Evolutionary conservation across 1,140 invertebrate species (phyloP), one percentile per base, ranked within the genome.

Genomic region (Akabosia matsudoensis): DNA sequence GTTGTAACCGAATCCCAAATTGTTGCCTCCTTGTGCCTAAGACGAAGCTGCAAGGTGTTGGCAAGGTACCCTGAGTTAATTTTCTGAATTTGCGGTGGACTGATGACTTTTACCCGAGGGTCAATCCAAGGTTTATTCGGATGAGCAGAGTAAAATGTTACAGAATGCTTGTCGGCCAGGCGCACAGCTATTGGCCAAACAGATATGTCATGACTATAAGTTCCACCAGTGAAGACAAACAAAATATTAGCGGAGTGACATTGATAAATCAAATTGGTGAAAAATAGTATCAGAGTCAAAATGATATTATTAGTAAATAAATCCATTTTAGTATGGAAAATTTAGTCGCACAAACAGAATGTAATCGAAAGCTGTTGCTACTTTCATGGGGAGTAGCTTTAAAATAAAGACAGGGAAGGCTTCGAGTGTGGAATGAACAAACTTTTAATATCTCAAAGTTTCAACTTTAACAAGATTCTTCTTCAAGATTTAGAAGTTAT

Each of bases 151-250:
- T 73, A 24, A 26, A 78, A 76, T 70, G 77, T 78, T 3, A 78
- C 67, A 0, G 37, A 26, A 64, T 78, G 77, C 51, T 71, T 71
- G 0, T 37, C 70, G 22, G 71, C 74, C 34, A 78, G 73, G 24
- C 61, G 37, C 18, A 73, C 74, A 4, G 54, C 71, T 22, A 78
- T n/a, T 28, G 77, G 77, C 73, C 70, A 73, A 1, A 76, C 45
- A n/a, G 54, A n/a, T 10, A 64, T 51, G 28, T 79, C 61, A 70
- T 78, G 77, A 54, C 73, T 75, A 30, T 75, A 74, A 52, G 77
- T 75, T 3, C 70, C 54, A 0, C 71, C 30, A 24, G n/a, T 54
- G 22, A 73, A 75, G 54, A 73, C 73, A 31, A 78, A 78, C 24
- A 75, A 33, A 37, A 78, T 76, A 16, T 76, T 75, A 3, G 70